phyloP scores from a whole-genome alignment of 2,888 invertebrate genomes.

The Nudaria mundana region DNA sequence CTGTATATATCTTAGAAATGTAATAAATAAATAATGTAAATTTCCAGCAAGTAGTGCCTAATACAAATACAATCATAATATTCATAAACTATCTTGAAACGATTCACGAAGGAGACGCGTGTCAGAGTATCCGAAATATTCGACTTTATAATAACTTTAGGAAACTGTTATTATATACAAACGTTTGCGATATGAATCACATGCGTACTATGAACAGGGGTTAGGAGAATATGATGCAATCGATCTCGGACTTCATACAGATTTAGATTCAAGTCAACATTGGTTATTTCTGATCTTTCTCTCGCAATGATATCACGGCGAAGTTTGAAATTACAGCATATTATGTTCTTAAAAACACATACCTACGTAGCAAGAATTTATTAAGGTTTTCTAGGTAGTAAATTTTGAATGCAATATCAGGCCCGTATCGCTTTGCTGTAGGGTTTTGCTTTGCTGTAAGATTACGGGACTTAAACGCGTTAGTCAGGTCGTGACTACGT shows the following conservation, averaged over 20 bases:
- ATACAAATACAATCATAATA: too few species aligned
- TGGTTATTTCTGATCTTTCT: slow-evolving; percentile 32
- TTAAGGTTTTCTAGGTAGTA: too few species aligned
- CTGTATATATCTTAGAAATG: too few species aligned
- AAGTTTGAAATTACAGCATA: background rate
- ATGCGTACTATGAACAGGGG: slow-evolving; percentile 23
- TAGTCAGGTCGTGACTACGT: too few species aligned
- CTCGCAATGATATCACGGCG: slow-evolving; percentile 13
- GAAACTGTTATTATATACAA: slow-evolving; percentile 40
- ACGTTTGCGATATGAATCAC: slow-evolving; percentile 37
- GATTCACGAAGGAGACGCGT: slow-evolving; percentile 10
- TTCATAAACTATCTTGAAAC: slow-evolving; percentile 9
- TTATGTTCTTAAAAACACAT: too few species aligned
- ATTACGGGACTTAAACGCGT: too few species aligned
- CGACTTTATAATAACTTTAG: slow-evolving; percentile 38
- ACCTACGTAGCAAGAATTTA: too few species aligned
- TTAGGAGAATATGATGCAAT: slow-evolving; percentile 40
- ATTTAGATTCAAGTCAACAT: slow-evolving; percentile 46
- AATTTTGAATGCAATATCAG: too few species aligned
- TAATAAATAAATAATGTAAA: too few species aligned
- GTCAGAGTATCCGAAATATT: slow-evolving; percentile 23
- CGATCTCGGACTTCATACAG: slow-evolving; percentile 32
- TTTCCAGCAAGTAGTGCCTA: too few species aligned
- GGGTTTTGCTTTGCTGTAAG: too few species aligned
- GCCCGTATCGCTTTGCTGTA: too few species aligned